Evolutionary conservation across 1,140 invertebrate genomes (phyloP).

Genomic region (Leguminivora glycinivorella): DNA sequence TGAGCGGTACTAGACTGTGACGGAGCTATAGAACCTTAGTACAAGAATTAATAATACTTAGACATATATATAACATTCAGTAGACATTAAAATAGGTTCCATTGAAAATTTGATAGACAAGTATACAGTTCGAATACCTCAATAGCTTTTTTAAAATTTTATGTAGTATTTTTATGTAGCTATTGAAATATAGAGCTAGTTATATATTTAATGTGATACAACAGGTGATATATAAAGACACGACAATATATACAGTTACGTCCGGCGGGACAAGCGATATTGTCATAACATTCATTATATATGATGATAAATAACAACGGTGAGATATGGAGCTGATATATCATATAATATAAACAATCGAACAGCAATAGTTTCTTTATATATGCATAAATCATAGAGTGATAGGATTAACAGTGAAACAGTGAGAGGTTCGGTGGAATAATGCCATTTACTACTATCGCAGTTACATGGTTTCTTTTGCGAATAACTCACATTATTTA

Average conservation of each 20-base stretch:
- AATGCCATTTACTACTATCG: conserved; percentile 42
- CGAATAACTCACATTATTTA: not conserved
- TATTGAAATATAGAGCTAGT: conserved; percentile 47
- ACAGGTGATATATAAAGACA: conserved; percentile 46
- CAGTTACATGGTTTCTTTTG: not conserved
- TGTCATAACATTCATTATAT: conserved; percentile 69
- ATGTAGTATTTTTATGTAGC: conserved; percentile 29
- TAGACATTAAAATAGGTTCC: conserved; percentile 60
- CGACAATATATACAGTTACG: conserved; percentile 47
- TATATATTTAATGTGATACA: conserved; percentile 40
- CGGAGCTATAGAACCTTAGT: conserved; percentile 53
- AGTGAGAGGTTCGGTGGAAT: conserved; percentile 58
- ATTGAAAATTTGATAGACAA: conserved; percentile 52
- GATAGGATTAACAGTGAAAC: conserved; percentile 68
- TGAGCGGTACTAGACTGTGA: conserved; percentile 60
- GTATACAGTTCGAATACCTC: conserved; percentile 49
- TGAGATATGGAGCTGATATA: conserved; percentile 66
- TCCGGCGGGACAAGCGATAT: conserved; percentile 60
- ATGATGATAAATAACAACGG: conserved; percentile 70
- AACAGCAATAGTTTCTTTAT: conserved; percentile 59
- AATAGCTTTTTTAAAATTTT: conserved; percentile 37
- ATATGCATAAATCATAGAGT: conserved; percentile 64
- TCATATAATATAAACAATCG: conserved; percentile 54
- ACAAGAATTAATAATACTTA: conserved; percentile 58
- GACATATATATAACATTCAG: conserved; percentile 72